These are phyloP conservation scores for Conops quadrifasciatus DNA, from an alignment of 2,888 invertebrate species.

Conservation along the genomic window DNA sequence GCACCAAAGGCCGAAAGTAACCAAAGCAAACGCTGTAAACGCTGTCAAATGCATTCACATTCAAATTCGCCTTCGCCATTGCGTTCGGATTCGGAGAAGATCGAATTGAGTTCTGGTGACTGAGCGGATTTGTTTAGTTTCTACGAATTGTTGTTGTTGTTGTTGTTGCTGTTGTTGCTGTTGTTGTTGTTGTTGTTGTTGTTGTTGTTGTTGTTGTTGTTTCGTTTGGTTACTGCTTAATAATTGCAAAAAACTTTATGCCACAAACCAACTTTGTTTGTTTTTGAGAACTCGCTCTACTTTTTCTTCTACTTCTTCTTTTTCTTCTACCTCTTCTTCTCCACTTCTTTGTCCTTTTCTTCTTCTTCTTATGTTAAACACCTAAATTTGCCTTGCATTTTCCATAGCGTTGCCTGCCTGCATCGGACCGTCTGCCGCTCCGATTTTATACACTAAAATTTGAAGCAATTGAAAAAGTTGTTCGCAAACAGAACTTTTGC, in stretches of 20 bases:
- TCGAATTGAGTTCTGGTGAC: not conserved
- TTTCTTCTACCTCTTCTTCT: not conserved
- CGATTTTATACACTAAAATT: not conserved
- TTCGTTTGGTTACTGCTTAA: no score
- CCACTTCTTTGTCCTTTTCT: not conserved
- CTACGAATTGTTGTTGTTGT: not conserved
- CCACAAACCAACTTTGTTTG: no score
- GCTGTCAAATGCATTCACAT: no score
- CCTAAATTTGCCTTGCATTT: not conserved
- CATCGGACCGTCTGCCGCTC: no score
- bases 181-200: not conserved
- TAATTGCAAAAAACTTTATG: no score
- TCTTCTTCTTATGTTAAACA: not conserved
- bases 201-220: not conserved
- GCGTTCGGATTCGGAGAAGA: no score
- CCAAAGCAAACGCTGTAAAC: no score
- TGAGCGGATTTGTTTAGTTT: not conserved
- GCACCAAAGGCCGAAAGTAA: no score
- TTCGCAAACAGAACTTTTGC: conserved; percentile 1
- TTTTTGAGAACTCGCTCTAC: not conserved
- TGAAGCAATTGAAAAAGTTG: conserved; percentile 3
- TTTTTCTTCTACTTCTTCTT: not conserved
- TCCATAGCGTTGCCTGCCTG: no score
- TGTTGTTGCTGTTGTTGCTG: not conserved
- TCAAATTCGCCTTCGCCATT: no score